Base-by-base conservation (phyloP, 1,140 invertebrate species). In the Papilio xuthus region DNA sequence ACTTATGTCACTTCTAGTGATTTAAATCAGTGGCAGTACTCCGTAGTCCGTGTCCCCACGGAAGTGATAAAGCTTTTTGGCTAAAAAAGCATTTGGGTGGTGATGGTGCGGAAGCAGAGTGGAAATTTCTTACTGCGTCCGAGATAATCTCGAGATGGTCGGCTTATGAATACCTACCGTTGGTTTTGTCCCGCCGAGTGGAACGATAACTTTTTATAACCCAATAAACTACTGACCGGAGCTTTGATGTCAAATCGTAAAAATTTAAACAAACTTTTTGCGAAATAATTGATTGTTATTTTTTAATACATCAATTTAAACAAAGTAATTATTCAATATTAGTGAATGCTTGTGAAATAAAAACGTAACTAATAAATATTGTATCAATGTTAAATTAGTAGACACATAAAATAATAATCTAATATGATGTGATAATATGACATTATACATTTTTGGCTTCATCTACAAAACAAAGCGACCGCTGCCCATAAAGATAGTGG, bases 51-150 rank as follows among this genome's bases (percentile, higher is more conserved):
- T 80, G 83, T 85, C 89, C 91, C 91, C 89, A 90, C 90, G 92
- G 92, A 93, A 93, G 91, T 93, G 91, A 93, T 93, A 93, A 93
- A 93, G 89, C 90, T 92, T 91, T 92, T 92, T 91, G 90, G 86
- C 89, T 90, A 93, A 93, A 93, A 93, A 93, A 91, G 86, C 88
- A 89, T 93, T 92, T 81, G 88, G 86, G 81, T 75, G 89, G 86
- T 87, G 88, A 91, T 92, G 90, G 90, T 77, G 88, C 87, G 91
- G 91, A 93, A 93, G 89, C 86, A 80, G 86, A 90, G 87, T 84
- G 84, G 86, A 86, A 86, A 89, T 89, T 88, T 88, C 82, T 84
- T 80, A 83, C 83, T 84, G 83, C 80, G 81, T 41, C 80, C 79
- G 78, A 87, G 89, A 90, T 92, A 86, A 88, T 89, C 88, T 90